Evolutionary conservation across 2,888 invertebrate genomes (phyloP).

Genomic region (Tricholauxania praeusta): DNA sequence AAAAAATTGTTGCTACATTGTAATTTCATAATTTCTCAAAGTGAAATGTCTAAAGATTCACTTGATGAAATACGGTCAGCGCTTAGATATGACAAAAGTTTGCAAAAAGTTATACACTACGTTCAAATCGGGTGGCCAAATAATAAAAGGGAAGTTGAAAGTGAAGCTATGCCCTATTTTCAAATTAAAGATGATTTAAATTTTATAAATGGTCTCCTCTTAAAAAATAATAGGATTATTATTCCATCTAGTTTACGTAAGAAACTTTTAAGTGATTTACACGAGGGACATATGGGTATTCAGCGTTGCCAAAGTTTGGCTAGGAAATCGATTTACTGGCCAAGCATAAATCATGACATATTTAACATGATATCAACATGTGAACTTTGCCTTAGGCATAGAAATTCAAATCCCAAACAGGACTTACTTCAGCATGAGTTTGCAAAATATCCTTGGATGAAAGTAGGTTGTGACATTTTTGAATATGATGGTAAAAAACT

Average conservation of each 20-base stretch:
- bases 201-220: conserved; percentile 26
- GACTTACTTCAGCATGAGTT: conserved; percentile 22
- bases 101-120: background rate
- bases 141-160: background rate
- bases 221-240: conserved; percentile 37
- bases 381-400: no score
- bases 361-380: no score
- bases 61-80: conserved; percentile 12
- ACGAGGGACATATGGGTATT: conserved; percentile 23
- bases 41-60: background rate
- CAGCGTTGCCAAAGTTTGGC: conserved; percentile 30
- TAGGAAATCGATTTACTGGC: no score
- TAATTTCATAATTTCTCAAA: conserved; percentile 37
- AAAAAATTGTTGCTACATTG: conserved; percentile 43
- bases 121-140: background rate
- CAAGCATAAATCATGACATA: no score
- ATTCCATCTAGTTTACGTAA: no score
- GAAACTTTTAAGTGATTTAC: no score
- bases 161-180: background rate
- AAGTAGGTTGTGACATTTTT: conserved; percentile 39
- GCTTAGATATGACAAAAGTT: background rate
- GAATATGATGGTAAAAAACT: background rate
- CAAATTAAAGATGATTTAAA: conserved; percentile 19
- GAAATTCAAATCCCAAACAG: no score
- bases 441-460: conserved; percentile 34